Evolutionary conservation across 2,888 invertebrate genomes (phyloP).

Genomic region (Luperina testacea): DNA sequence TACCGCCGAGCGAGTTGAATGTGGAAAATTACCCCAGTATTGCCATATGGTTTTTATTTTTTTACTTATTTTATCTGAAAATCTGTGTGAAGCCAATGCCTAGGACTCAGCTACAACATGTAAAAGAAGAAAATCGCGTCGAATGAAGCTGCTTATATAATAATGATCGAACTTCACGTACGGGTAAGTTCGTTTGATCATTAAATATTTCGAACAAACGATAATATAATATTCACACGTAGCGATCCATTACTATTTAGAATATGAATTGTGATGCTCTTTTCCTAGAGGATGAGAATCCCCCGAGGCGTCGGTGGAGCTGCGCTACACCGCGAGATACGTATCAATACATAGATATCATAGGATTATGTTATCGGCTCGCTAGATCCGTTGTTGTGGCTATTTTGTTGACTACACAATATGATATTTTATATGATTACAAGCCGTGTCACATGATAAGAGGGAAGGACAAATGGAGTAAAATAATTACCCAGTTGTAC

Average conservation of each 20-base stretch:
- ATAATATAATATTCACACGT: conserved; percentile 10
- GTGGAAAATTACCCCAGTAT: no score
- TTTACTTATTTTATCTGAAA: no score
- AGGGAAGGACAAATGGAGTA: neutral
- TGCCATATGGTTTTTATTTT: no score
- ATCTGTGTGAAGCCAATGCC: no score
- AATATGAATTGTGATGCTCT: conserved; percentile 42
- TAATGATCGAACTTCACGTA: no score
- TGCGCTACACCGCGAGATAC: conserved; percentile 3
- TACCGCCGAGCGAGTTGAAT: no score
- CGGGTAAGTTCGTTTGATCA: no score
- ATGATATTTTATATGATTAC: neutral
- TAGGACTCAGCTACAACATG: no score
- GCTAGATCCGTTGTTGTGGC: neutral
- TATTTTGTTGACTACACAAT: neutral
- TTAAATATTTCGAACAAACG: conserved; percentile 19
- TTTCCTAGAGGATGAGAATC: conserved; percentile 20
- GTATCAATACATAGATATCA: conserved; percentile 28
- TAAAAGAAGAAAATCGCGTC: no score
- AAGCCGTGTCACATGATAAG: neutral
- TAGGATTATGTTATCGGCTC: conserved; percentile 10
- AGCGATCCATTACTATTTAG: conserved; percentile 42
- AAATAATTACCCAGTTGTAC: neutral
- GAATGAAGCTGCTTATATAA: no score
- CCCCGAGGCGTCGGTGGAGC: conserved; percentile 24